These are phyloP conservation scores for Amia ocellicauda DNA, from an alignment of 2,113 vertebrate genomes.

Conservation along the genomic window DNA sequence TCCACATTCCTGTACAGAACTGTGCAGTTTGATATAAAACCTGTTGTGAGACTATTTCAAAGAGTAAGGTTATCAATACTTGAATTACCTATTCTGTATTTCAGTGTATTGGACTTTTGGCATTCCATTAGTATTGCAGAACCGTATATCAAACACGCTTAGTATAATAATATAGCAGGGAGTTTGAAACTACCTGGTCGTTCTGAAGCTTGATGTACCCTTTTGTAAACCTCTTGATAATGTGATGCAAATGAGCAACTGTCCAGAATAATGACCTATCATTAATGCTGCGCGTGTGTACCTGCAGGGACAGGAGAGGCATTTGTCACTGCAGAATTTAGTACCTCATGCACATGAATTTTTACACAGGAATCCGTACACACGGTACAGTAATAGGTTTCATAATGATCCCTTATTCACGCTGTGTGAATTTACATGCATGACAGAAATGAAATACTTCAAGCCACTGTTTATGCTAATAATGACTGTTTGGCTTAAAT, in stretches of 20 bases:
- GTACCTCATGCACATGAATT: constrained; percentile 16
- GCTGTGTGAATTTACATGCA: constrained; percentile 15
- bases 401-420: constrained; percentile 23
- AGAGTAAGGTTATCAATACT: too few species aligned
- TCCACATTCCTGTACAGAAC: too few species aligned
- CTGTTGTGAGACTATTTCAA: too few species aligned
- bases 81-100: too few species aligned
- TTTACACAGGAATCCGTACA: constrained; percentile 10
- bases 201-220: constrained; percentile 1
- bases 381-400: constrained; percentile 22
- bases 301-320: constrained; percentile 20
- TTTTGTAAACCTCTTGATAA: constrained; percentile 24
- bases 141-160: too few species aligned
- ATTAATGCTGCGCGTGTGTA: constrained; percentile 33
- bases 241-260: constrained; percentile 39
- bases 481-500: constrained; percentile 14
- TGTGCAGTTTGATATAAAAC: too few species aligned
- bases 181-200: too few species aligned
- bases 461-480: constrained; percentile 13
- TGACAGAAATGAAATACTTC: constrained; percentile 19
- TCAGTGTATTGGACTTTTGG: background rate
- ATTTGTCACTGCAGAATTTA: constrained; percentile 27
- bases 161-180: too few species aligned
- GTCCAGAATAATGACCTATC: constrained; percentile 37
- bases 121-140: background rate